Conservation (phyloP, 2,113 vertebrate species). For the Sorex fumeus region DNA sequence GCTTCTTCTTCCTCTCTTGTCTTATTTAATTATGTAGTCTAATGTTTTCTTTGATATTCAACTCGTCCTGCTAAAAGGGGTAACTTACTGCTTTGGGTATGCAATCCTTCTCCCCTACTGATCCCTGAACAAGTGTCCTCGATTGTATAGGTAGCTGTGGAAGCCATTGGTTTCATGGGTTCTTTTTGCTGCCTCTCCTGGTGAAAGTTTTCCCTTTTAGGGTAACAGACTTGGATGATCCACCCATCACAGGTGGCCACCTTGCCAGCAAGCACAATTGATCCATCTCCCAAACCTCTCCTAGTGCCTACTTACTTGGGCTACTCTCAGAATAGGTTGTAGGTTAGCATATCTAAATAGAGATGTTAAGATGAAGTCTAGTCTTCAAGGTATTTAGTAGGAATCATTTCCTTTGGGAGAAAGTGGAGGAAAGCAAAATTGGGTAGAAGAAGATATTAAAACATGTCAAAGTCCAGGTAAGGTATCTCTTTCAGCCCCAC, state of each 20-base stretch:
- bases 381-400: not conserved
- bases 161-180: not conserved
- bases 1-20: not conserved
- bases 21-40: not conserved
- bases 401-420: not conserved
- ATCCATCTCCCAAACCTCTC: not conserved
- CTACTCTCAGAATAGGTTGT: not conserved
- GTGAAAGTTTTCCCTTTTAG: not conserved
- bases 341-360: not conserved
- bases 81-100: too few relatives aligned
- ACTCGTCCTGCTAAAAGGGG: too few relatives aligned
- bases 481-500: not conserved
- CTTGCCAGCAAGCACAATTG: not conserved
- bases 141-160: not conserved
- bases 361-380: not conserved
- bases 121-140: not conserved
- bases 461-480: not conserved
- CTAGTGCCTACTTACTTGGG: not conserved
- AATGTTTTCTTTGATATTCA: not conserved
- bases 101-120: not conserved
- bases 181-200: not conserved
- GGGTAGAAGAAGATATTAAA: not conserved
- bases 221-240: not conserved
- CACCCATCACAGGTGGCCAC: too few relatives aligned
- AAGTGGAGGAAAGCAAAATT: not conserved